Evolutionary conservation across 37 sponge, comb jelly and placozoan species (phyloP).

Genomic region (Petrosia ficiformis): DNA sequence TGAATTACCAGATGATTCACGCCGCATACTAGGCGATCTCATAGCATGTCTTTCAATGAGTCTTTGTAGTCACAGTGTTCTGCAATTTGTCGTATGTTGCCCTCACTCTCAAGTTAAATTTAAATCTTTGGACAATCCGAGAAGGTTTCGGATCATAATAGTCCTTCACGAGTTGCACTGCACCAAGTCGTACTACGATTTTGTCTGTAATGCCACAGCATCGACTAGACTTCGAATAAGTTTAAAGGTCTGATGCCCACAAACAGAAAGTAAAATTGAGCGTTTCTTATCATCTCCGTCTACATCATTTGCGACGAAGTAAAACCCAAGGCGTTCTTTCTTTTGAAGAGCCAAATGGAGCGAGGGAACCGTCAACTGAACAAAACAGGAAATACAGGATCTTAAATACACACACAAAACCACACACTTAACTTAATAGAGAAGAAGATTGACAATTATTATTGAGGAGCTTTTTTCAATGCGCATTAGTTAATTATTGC

Average conservation of each 20-base stretch:
- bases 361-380: no score
- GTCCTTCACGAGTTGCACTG: slow-evolving; percentile 6
- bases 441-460: no score
- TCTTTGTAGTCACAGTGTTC: no score
- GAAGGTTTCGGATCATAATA: slow-evolving; percentile 20
- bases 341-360: not conserved
- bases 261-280: slow-evolving; percentile 20
- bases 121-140: slow-evolving; percentile 10
- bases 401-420: no score
- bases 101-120: slow-evolving; percentile 31
- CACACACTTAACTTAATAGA: no score
- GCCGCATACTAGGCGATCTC: no score
- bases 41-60: no score
- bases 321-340: slow-evolving; percentile 21
- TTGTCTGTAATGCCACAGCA: not conserved
- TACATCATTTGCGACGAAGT: slow-evolving; percentile 34
- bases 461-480: no score
- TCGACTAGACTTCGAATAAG: slow-evolving; percentile 18
- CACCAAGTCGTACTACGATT: slow-evolving; percentile 5
- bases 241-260: slow-evolving; percentile 39
- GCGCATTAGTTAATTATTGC: no score
- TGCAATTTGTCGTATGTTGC: no score
- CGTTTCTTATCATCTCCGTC: slow-evolving; percentile 27
- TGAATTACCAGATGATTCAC: no score
- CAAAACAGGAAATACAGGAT: no score